A percentile compares a stretch with the other conserved stretches of the same genome.
phyloP scores from a whole-genome alignment of 2,888 invertebrate species.

The Napeogenes inachia region DNA sequence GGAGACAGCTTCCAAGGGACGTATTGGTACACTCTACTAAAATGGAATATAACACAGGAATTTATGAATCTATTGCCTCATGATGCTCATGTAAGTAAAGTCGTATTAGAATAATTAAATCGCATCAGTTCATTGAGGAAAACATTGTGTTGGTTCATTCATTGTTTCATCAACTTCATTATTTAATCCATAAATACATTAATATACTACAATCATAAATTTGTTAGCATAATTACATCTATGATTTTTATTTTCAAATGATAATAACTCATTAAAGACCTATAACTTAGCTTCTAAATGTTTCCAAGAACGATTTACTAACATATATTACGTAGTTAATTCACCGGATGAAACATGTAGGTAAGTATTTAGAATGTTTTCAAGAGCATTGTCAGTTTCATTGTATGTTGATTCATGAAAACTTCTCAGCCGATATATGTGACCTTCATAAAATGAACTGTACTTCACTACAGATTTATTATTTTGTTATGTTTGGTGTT shows the following conservation, averaged over 20 bases:
- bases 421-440: background rate
- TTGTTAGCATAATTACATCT: no score
- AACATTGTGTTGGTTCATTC: background rate
- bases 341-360: slow-evolving; percentile 22
- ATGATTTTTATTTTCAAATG: no score
- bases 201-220: no score
- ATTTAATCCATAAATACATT: no score
- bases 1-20: slow-evolving; percentile 93
- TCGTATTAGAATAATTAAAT: background rate
- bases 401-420: slow-evolving; percentile 3
- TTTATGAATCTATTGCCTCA: slow-evolving; percentile 86
- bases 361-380: slow-evolving; percentile 6
- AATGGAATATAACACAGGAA: slow-evolving; percentile 84
- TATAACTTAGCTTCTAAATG: background rate
- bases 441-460: slow-evolving; percentile 4
- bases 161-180: no score
- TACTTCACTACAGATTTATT: background rate
- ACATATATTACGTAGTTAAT: slow-evolving; percentile 17
- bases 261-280: no score
- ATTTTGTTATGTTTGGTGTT: background rate
- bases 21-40: slow-evolving; percentile 87
- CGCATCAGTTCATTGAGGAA: background rate
- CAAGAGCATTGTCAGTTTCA: slow-evolving; percentile 1
- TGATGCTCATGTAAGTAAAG: slow-evolving; percentile 83
- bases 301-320: slow-evolving; percentile 14